phyloP scores from a whole-genome alignment of 2,797 vertebrate species.

The Myripristis murdjan region DNA sequence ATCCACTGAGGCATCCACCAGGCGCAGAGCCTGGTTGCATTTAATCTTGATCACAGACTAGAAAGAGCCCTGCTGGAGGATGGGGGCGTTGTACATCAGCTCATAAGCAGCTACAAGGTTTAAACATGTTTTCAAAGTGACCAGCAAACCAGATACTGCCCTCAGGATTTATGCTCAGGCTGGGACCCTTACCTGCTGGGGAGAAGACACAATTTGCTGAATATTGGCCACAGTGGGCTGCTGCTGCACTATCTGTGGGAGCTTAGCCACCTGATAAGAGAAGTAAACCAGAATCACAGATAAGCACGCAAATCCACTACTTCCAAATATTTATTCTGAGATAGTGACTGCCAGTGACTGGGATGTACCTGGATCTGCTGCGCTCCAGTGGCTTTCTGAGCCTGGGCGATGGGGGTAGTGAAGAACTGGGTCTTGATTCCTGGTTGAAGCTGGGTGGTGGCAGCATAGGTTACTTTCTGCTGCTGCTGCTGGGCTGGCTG shows the following conservation, averaged over 20 bases:
- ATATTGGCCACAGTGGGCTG: conserved; percentile 90
- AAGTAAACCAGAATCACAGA: conserved; percentile 48
- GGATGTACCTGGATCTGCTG: conserved; percentile 90
- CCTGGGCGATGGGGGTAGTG: conserved; percentile 86
- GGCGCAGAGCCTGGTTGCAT: too few relatives aligned
- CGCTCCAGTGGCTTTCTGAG: conserved; percentile 87
- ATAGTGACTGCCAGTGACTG: background rate
- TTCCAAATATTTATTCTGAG: background rate
- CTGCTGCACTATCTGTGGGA: conserved; percentile 94
- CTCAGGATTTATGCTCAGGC: background rate
- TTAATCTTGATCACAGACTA: background rate
- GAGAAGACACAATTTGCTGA: conserved; percentile 93
- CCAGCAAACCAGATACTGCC: background rate
- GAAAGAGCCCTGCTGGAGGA: background rate
- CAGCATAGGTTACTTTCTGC: conserved; percentile 89
- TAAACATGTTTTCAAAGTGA: background rate
- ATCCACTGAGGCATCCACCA: too few relatives aligned
- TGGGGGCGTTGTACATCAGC: background rate
- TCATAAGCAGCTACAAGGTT: background rate
- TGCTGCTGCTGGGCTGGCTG: conserved; percentile 86
- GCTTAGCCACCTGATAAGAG: conserved; percentile 90
- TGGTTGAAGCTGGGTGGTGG: conserved; percentile 85
- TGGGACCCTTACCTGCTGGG: conserved; percentile 86
- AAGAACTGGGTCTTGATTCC: conserved; percentile 92
- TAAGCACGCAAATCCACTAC: conserved; percentile 9